Evolutionary conservation across 2,113 vertebrate genomes (phyloP).

Genomic region (Ceyx cyanopectus): DNA sequence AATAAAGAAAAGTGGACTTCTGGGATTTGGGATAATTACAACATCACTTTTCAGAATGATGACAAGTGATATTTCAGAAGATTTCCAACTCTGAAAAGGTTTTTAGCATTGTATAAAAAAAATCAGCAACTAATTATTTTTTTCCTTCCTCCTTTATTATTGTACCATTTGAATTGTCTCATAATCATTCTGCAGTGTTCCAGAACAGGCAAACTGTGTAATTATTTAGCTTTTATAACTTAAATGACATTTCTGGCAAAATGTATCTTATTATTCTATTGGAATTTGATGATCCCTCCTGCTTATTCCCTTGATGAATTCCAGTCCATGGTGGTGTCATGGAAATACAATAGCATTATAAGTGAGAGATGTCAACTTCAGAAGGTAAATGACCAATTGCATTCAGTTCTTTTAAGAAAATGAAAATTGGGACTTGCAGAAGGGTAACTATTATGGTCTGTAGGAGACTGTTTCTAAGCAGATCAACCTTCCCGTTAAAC

Average conservation of each 20-base stretch:
- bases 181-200: neutral
- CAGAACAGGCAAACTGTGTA: neutral
- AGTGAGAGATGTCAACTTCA: neutral
- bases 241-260: neutral
- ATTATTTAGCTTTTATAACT: neutral
- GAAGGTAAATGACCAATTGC: neutral
- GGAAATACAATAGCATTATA: neutral
- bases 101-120: neutral
- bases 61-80: neutral
- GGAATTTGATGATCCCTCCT: neutral
- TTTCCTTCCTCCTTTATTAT: neutral
- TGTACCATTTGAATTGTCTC: neutral
- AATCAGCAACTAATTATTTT: neutral
- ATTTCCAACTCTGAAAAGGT: neutral
- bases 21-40: neutral
- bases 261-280: neutral
- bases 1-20: neutral
- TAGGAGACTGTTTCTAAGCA: neutral
- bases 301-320: neutral
- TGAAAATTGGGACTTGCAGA: neutral
- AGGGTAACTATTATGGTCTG: neutral
- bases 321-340: neutral
- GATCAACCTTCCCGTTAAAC: neutral
- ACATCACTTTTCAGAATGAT: neutral
- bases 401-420: neutral